A percentile compares a stretch with the other conserved stretches of the same genome.
Conservation (phyloP, 2,888 invertebrate genomes). For the Metalampra italica region DNA sequence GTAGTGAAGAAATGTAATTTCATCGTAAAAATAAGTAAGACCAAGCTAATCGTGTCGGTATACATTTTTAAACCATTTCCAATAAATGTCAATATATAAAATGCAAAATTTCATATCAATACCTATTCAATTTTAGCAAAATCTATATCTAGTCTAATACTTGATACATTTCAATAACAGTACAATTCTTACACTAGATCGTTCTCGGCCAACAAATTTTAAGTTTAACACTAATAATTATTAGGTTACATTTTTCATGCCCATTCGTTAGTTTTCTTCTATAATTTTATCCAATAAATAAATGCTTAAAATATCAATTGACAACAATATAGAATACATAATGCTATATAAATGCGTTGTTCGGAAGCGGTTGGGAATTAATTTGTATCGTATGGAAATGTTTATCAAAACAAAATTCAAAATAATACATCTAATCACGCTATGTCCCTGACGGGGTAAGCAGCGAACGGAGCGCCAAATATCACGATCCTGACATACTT, state of each 20-base stretch:
- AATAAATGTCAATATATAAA: conserved; percentile 8
- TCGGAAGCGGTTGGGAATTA: background rate
- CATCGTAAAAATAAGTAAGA: background rate
- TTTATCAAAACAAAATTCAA: too few relatives aligned
- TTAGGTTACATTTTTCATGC: conserved; percentile 27
- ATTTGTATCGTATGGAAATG: too few relatives aligned
- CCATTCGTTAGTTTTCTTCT: conserved; percentile 22
- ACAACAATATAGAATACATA: conserved; percentile 11
- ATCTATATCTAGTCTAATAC: conserved; percentile 27
- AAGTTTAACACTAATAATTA: conserved; percentile 23
- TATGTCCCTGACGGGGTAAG: too few relatives aligned
- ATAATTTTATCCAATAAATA: conserved; percentile 14
- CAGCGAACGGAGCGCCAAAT: too few relatives aligned
- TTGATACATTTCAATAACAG: conserved; percentile 23
- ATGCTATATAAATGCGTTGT: conserved; percentile 22
- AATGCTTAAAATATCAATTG: conserved; percentile 30
- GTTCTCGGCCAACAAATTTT: conserved; percentile 25
- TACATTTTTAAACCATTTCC: background rate
- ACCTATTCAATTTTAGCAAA: conserved; percentile 38
- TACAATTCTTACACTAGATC: conserved; percentile 24
- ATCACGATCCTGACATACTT: too few relatives aligned
- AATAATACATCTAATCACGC: too few relatives aligned
- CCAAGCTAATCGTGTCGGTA: background rate
- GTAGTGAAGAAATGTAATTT: background rate
- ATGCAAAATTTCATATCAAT: conserved; percentile 14